Evolutionary conservation across 2,888 invertebrate genomes (phyloP).

Genomic region (Ceratothoa steindachneri): DNA sequence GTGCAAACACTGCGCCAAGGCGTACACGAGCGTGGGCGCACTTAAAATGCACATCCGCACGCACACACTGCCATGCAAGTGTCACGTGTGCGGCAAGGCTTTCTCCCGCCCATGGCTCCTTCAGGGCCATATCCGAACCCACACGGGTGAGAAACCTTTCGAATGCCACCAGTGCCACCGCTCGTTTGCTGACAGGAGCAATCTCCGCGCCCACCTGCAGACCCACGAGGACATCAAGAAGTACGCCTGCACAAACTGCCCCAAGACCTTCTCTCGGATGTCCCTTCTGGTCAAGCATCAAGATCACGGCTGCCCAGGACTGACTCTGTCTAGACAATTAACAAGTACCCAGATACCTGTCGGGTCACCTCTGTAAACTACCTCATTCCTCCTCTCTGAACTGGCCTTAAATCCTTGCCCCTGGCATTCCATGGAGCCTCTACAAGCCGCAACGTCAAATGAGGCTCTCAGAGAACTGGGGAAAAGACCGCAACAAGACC

Average conservation of each 20-base stretch:
- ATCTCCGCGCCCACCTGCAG: slow-evolving; percentile 90
- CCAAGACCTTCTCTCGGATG: slow-evolving; percentile 95
- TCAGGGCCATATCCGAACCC: slow-evolving; percentile 96
- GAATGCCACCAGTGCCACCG: slow-evolving; percentile 95
- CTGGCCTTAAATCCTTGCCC: no score
- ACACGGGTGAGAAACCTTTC: no score
- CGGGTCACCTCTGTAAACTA: no score
- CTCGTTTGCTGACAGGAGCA: no score
- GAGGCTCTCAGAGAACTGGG: no score
- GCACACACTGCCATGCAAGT: slow-evolving; percentile 95
- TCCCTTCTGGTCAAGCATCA: slow-evolving; percentile 88
- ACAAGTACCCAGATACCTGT: no score
- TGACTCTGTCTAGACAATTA: neutral
- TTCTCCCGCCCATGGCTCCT: no score
- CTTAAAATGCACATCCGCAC: slow-evolving; percentile 98
- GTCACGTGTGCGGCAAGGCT: slow-evolving; percentile 89
- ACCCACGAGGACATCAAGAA: slow-evolving; percentile 97
- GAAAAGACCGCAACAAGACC: no score
- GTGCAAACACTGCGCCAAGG: slow-evolving; percentile 94
- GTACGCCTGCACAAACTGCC: slow-evolving; percentile 89
- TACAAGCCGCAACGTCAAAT: no score
- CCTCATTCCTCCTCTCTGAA: no score
- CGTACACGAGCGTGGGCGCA: slow-evolving; percentile 89
- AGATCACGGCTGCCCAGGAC: slow-evolving; percentile 72
- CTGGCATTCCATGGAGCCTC: neutral